Evolutionary conservation across 2,113 vertebrate species (phyloP).

Genomic region (Calidris pygmaea): DNA sequence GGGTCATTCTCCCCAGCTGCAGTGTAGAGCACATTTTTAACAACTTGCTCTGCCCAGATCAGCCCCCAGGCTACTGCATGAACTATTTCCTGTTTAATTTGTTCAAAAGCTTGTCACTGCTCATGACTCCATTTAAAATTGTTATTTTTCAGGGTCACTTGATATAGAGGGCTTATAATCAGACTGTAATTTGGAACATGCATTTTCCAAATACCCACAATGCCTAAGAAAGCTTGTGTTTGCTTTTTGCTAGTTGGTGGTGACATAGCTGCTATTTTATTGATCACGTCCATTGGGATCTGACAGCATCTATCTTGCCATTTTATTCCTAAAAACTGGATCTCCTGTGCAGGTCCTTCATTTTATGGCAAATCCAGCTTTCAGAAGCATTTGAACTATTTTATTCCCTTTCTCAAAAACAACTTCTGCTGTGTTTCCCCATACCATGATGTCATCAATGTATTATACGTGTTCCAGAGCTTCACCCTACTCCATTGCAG

Average conservation of each 20-base stretch:
- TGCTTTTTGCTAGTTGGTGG: background rate
- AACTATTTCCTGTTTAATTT: background rate
- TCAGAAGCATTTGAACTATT: background rate
- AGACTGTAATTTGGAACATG: background rate
- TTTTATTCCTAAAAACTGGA: background rate
- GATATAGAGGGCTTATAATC: background rate
- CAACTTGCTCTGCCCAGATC: background rate
- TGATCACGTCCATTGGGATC: background rate
- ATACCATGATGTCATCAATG: background rate
- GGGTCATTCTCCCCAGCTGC: background rate
- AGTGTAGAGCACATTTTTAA: background rate
- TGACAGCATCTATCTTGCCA: background rate
- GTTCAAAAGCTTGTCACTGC: background rate
- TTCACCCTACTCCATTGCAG: background rate
- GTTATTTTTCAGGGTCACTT: background rate
- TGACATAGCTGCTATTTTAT: background rate
- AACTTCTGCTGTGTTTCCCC: background rate
- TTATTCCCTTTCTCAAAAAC: background rate
- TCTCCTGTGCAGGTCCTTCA: background rate
- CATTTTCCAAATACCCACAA: background rate
- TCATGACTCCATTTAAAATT: background rate
- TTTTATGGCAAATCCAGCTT: background rate
- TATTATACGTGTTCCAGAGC: background rate
- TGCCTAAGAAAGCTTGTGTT: background rate
- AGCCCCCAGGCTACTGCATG: background rate